phyloP scores from a whole-genome alignment of 2,888 invertebrate species.

The Andrena trimmerana region DNA sequence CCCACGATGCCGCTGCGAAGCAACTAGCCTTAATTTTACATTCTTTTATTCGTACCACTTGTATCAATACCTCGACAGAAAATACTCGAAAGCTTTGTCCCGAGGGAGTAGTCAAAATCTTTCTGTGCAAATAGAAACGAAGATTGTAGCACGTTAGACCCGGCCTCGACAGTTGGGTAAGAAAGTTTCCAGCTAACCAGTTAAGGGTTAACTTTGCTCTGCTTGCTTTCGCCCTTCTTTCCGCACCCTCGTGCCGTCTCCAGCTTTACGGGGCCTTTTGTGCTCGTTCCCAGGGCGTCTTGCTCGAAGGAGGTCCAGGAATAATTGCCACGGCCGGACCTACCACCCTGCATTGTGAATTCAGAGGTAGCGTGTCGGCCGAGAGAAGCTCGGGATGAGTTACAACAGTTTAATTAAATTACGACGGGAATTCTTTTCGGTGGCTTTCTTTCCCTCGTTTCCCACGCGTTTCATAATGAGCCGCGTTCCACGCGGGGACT shows the following conservation, averaged over 20 bases:
- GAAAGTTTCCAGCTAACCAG: too few species aligned
- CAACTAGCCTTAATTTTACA: too few species aligned
- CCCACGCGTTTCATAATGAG: slow-evolving; percentile 19
- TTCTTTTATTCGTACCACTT: too few species aligned
- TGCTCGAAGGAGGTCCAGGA: slow-evolving; percentile 31
- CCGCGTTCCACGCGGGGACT: not conserved
- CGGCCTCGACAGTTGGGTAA: too few species aligned
- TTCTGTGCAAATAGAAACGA: too few species aligned
- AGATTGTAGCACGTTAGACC: too few species aligned
- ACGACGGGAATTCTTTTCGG: slow-evolving; percentile 27
- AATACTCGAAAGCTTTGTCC: too few species aligned
- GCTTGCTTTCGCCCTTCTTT: not conserved
- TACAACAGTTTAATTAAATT: slow-evolving; percentile 47
- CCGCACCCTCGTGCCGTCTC: not conserved
- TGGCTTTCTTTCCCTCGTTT: not conserved
- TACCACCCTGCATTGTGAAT: slow-evolving; percentile 31
- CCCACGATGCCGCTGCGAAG: too few species aligned
- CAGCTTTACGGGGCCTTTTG: slow-evolving; percentile 7
- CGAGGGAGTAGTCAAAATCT: too few species aligned
- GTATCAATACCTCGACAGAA: too few species aligned
- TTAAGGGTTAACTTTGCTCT: too few species aligned
- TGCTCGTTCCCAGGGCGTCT: slow-evolving; percentile 4
- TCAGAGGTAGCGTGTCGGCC: slow-evolving; percentile 19
- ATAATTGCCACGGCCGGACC: slow-evolving; percentile 35
- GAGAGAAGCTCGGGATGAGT: slow-evolving; percentile 11